phyloP scores from a whole-genome alignment of 2,888 invertebrate species.

The Eilema griseolum region DNA sequence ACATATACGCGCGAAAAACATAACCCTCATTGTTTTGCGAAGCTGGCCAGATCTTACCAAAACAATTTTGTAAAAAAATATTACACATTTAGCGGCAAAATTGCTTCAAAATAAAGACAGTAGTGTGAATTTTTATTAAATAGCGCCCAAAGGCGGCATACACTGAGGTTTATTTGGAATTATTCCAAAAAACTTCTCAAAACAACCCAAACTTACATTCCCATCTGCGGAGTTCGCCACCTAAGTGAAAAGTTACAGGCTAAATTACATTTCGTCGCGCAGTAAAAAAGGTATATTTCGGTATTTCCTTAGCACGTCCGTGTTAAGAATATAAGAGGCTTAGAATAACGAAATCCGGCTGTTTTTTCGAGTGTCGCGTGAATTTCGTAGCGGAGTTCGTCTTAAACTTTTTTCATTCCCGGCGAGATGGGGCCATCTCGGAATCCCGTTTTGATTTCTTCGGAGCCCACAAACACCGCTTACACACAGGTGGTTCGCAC shows the following conservation, averaged over 20 bases:
- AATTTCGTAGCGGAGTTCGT: conserved; percentile 57
- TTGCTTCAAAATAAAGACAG: conserved; percentile 38
- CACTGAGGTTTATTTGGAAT: conserved; percentile 69
- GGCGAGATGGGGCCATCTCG: conserved; percentile 57
- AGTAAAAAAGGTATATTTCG: conserved; percentile 59
- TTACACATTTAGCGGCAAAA: conserved; percentile 29
- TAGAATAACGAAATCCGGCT: conserved; percentile 75
- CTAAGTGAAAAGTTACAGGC: conserved; percentile 80
- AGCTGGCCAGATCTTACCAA: no score
- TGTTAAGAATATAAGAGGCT: conserved; percentile 79
- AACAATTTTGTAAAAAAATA: conserved; percentile 36
- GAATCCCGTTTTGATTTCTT: conserved; percentile 66
- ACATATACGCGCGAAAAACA: no score
- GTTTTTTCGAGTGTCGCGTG: conserved; percentile 58
- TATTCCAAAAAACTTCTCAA: conserved; percentile 74
- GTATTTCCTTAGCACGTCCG: conserved; percentile 61
- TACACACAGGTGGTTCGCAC: conserved; percentile 63
- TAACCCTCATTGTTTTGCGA: no score
- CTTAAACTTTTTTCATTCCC: conserved; percentile 74
- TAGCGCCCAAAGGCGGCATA: conserved; percentile 38
- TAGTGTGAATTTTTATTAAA: conserved; percentile 50
- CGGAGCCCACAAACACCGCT: conserved; percentile 54
- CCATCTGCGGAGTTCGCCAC: conserved; percentile 65
- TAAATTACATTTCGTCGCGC: conserved; percentile 70
- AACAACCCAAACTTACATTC: conserved; percentile 73